phyloP scores from a whole-genome alignment of 2,113 vertebrate genomes.

The Mesoclemmys tuberculata region DNA sequence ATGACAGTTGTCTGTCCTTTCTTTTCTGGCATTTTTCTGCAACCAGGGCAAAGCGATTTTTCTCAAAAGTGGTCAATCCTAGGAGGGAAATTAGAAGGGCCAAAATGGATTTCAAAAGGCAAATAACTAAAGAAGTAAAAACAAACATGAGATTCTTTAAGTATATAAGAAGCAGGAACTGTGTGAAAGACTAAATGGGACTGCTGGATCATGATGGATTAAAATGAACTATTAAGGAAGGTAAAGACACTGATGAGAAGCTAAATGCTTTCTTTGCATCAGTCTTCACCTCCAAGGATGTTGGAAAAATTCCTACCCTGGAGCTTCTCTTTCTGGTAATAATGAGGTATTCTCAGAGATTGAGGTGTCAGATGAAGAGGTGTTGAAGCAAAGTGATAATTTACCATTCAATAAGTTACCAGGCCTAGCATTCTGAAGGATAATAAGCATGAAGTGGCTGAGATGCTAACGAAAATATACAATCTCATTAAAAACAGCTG shows the following conservation, averaged over 20 bases:
- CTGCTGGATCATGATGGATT: not conserved
- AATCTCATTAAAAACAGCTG: not conserved
- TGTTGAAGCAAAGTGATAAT: not conserved
- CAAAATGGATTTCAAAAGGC: not conserved
- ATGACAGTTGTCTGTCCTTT: too few relatives aligned
- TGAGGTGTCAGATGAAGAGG: not conserved
- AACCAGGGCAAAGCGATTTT: too few relatives aligned
- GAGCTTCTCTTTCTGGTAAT: not conserved
- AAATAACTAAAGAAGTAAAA: not conserved
- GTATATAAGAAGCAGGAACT: not conserved
- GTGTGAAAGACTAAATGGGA: not conserved
- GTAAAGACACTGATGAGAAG: not conserved
- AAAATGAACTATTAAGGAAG: not conserved
- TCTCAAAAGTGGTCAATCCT: too few relatives aligned
- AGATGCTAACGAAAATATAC: not conserved
- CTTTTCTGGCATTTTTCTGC: too few relatives aligned
- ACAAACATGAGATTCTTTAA: not conserved
- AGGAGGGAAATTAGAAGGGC: not conserved
- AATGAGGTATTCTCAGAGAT: not conserved
- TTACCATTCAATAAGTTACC: not conserved
- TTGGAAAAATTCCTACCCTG: not conserved
- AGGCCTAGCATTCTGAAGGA: not conserved
- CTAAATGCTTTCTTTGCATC: not conserved
- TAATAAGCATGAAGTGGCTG: not conserved
- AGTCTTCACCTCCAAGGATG: not conserved